Evolutionary conservation across 1,140 invertebrate species (phyloP).

Genomic region (Camponotus floridanus): DNA sequence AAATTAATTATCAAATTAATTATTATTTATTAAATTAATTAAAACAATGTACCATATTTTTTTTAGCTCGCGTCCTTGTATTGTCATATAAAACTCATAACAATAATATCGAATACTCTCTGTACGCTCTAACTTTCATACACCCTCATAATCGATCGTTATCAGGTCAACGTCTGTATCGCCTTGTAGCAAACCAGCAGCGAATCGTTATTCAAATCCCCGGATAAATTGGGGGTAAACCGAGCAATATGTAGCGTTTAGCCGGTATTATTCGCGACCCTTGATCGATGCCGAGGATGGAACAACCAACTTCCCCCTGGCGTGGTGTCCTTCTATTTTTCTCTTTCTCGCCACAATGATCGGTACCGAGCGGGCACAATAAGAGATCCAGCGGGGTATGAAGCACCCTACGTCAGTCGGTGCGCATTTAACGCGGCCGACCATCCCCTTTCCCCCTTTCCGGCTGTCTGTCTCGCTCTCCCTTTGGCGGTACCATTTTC

Average conservation of each 20-base stretch:
- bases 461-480: constrained; percentile 10
- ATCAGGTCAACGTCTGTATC: constrained; percentile 26
- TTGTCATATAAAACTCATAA: background rate
- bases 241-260: constrained; percentile 81
- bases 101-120: constrained; percentile 16
- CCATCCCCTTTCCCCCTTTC: constrained; percentile 34
- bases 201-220: constrained; percentile 78
- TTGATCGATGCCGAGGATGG: constrained; percentile 66
- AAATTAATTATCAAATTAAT: no score
- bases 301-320: constrained; percentile 38
- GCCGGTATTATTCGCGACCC: constrained; percentile 76
- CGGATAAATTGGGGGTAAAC: constrained; percentile 73
- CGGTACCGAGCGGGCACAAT: constrained; percentile 63
- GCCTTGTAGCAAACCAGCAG: background rate
- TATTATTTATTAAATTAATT: constrained; percentile 33
- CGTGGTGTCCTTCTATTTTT: constrained; percentile 22
- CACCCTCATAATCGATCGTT: constrained; percentile 17
- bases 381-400: constrained; percentile 45
- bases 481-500: constrained; percentile 65
- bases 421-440: constrained; percentile 67
- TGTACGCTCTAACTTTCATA: background rate
- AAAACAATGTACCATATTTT: background rate
- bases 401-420: constrained; percentile 46
- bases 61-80: background rate
- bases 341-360: constrained; percentile 49